These are phyloP conservation scores for Pleuronectes platessa DNA, from an alignment of 2,113 vertebrate genomes.

Conservation along the genomic window DNA sequence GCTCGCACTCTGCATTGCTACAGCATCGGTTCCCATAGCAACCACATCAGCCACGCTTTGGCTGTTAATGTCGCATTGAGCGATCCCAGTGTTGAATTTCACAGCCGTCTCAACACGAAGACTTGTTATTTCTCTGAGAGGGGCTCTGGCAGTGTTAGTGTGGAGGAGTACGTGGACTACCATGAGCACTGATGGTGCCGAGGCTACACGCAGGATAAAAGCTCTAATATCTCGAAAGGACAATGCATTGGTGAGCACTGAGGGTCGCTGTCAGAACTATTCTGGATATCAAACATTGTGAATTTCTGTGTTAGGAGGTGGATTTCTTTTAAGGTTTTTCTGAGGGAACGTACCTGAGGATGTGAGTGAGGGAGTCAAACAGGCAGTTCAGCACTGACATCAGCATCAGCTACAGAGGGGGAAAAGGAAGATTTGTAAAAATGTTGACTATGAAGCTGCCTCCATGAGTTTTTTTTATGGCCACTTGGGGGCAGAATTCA, in stretches of 20 bases:
- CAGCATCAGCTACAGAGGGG: conserved; percentile 85
- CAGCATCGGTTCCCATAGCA: conserved; percentile 68
- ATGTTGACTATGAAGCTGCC: not conserved
- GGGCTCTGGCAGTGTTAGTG: not conserved
- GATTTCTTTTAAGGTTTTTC: no score
- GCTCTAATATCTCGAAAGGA: not conserved
- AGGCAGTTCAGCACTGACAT: conserved; percentile 87
- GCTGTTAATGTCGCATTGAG: conserved; percentile 30
- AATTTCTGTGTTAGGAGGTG: no score
- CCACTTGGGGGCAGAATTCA: not conserved
- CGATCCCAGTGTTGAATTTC: conserved; percentile 14
- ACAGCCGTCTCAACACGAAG: not conserved
- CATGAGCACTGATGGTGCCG: not conserved
- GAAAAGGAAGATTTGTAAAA: not conserved
- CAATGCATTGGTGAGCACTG: not conserved
- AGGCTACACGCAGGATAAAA: not conserved
- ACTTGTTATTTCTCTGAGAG: not conserved
- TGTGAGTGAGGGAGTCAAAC: conserved; percentile 85
- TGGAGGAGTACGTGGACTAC: not conserved
- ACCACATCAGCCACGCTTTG: conserved; percentile 49
- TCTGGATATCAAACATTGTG: no score
- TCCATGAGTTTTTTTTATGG: not conserved
- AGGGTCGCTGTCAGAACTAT: no score
- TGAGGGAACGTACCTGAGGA: conserved; percentile 83
- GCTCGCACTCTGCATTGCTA: conserved; percentile 39